Evolutionary conservation across 1,140 invertebrate genomes (phyloP).

Genomic region (Proales similis): DNA sequence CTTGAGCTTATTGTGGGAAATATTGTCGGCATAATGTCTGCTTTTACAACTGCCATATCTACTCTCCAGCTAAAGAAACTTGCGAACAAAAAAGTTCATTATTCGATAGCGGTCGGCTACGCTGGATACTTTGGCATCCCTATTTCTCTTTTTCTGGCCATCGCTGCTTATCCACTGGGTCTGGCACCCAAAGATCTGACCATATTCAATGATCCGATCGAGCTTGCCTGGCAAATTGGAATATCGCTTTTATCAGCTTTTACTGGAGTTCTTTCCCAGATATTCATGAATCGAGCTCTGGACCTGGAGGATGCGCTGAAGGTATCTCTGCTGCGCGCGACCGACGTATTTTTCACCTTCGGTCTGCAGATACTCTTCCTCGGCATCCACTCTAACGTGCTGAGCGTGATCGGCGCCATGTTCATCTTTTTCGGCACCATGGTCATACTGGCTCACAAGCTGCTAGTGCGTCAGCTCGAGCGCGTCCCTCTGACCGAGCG

Average conservation of each 20-base stretch:
- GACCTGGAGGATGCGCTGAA: conserved; percentile 9
- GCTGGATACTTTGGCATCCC: conserved; percentile 18
- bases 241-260: conserved; percentile 1
- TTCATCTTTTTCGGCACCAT: too few species aligned
- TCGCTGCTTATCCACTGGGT: neutral
- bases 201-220: neutral
- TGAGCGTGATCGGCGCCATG: conserved; percentile 9
- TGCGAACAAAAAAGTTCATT: conserved; percentile 37
- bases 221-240: neutral
- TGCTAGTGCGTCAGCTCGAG: too few species aligned
- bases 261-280: conserved; percentile 3
- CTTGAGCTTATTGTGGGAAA: neutral
- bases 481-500: too few species aligned
- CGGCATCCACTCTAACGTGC: conserved; percentile 24
- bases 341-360: conserved; percentile 22
- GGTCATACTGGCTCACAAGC: too few species aligned
- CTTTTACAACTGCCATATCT: conserved; percentile 7
- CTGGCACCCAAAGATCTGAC: neutral
- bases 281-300: conserved; percentile 16
- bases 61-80: conserved; percentile 24
- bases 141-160: neutral
- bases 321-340: conserved; percentile 1
- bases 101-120: conserved; percentile 25
- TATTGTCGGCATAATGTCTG: conserved; percentile 1
- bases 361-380: conserved; percentile 6